A percentile compares a stretch with the other conserved stretches of the same genome.
Conservation (phyloP, 2,888 invertebrate species). For the Platerodrilus igneus region DNA sequence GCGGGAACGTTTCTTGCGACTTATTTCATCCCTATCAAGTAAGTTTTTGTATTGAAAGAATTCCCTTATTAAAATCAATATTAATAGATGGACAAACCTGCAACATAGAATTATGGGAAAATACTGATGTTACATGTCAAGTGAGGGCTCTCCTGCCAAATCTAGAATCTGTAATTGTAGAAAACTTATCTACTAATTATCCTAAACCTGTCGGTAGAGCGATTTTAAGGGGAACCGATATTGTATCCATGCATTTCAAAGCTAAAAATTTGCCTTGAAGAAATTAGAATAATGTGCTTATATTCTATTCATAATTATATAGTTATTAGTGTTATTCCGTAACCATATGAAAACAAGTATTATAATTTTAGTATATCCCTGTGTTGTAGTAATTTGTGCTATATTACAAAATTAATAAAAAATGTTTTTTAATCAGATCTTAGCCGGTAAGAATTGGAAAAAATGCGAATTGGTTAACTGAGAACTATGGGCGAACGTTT, state of each 20-base stretch:
- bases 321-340: too few species aligned
- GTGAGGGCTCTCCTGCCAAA: conserved; percentile 39
- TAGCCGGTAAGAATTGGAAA: too few species aligned
- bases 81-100: conserved; percentile 30
- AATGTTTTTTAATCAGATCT: too few species aligned
- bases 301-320: too few species aligned
- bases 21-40: conserved; percentile 39
- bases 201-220: conserved; percentile 32
- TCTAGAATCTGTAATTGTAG: conserved; percentile 40
- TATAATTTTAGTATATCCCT: too few species aligned
- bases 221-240: conserved; percentile 39
- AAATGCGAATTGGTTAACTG: too few species aligned
- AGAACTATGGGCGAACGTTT: too few species aligned
- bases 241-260: conserved; percentile 34
- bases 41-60: conserved; percentile 17
- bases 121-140: conserved; percentile 36
- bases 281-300: too few species aligned
- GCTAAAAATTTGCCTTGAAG: conserved; percentile 9
- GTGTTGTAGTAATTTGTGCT: too few species aligned
- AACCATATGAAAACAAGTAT: too few species aligned
- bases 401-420: too few species aligned
- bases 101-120: conserved; percentile 38
- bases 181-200: conserved; percentile 38
- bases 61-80: conserved; percentile 1
- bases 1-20: conserved; percentile 38